Evolutionary conservation across 2,797 vertebrate species (phyloP), one percentile per base, ranked within the genome.

Genomic region (Hydrophis major): DNA sequence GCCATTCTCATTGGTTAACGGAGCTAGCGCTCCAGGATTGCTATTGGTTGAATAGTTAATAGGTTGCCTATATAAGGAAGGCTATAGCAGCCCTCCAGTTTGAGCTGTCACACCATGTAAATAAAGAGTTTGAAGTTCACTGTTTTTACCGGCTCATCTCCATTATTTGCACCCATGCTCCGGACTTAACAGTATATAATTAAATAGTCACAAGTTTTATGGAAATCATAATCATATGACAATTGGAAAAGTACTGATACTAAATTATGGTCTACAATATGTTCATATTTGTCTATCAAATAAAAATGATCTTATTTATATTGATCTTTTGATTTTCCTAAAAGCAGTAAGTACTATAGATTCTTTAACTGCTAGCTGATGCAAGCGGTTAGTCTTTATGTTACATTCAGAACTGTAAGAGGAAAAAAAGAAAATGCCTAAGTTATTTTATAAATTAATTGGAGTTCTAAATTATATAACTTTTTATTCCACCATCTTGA

Each of bases 261-360:
- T 92, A 92, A 86, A 74, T 91, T 88, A 92, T 89, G 88, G 11
- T 69, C 86, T 27, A 88, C n/a, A 28, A 53, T 60, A 88, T 50
- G 47, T 86, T 59, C 47, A 16, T 88, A 93, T 89, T 88, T 92
- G 63, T 47, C 37, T 25, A 90, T 25, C 37, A 90, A 59, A 92
- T 69, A 88, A 92, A 90, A 90, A 93, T 91, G 66, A 57, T 53
- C 25, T 69, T n/a, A 90, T 90, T 89, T 93, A 87, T 32, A 22
- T 20, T 92, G 88, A 94, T 61, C 66, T 94, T 90, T 90, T 92
- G 91, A 94, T 86, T 69, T 89, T 94, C 42, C 89, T 69, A 16
- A 89, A 88, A 66, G 69, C 69, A 28, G 59, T 56, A 91, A 87
- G 74, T 74, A 93, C 55, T 94, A 74, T 42, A 53, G 28, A 50